A percentile compares a stretch with the other conserved stretches of the same genome.
Conservation (phyloP, 2,888 invertebrate species). For the Lepeophtheirus nordmannii region DNA sequence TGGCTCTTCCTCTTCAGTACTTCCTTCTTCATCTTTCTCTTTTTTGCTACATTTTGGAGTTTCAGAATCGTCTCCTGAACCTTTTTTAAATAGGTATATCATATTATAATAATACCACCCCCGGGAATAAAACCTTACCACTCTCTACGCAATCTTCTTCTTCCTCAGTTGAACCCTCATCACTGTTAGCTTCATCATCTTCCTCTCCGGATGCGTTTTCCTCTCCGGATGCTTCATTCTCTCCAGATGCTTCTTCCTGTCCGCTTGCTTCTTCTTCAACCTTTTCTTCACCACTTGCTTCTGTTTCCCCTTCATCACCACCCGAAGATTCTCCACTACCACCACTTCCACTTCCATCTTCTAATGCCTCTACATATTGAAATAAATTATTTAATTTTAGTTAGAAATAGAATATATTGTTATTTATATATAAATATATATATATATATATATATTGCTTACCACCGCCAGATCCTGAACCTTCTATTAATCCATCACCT, state of each 20-base stretch:
- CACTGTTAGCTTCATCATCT: not conserved
- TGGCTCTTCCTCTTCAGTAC: not conserved
- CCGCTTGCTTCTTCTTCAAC: not conserved
- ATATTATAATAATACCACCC: too few relatives aligned
- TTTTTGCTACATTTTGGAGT: not conserved
- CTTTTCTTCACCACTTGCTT: not conserved
- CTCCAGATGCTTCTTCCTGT: not conserved
- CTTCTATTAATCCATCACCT: not conserved
- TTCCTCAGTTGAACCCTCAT: not conserved
- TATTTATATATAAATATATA: too few relatives aligned
- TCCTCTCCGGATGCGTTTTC: not conserved
- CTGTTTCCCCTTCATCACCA: not conserved
- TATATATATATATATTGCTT: too few relatives aligned
- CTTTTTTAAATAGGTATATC: too few relatives aligned
- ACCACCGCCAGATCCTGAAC: not conserved
- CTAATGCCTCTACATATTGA: not conserved
- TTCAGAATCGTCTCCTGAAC: not conserved
- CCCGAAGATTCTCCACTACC: not conserved
- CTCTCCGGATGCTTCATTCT: not conserved
- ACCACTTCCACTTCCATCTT: not conserved
- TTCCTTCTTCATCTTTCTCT: not conserved
- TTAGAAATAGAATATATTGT: too few relatives aligned
- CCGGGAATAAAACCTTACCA: too few relatives aligned
- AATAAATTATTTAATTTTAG: too few relatives aligned
- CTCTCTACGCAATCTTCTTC: conserved; percentile 15